Percentiles rank a stretch among this genome's conserved stretches.
Conservation (phyloP, 2,888 invertebrate species). For the Acanthosepion pharaonis region DNA sequence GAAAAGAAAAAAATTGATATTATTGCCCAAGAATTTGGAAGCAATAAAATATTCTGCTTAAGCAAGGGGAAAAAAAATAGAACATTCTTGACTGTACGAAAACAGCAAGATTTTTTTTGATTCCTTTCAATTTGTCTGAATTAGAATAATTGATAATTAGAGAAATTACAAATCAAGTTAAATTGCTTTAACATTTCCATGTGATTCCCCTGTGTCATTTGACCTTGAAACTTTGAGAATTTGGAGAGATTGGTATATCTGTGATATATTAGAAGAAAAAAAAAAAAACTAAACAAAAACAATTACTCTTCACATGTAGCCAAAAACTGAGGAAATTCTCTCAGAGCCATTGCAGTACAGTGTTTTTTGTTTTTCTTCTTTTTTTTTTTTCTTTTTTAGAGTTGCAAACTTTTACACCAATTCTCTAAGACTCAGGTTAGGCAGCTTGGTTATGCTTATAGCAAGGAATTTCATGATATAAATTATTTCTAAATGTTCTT, state of each 20-base stretch:
- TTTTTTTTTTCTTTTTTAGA: neutral
- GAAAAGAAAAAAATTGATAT: neutral
- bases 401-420: constrained; percentile 12
- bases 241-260: neutral
- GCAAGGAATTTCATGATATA: neutral
- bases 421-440: neutral
- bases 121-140: neutral
- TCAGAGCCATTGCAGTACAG: neutral
- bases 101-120: neutral
- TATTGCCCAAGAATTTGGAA: constrained; percentile 20
- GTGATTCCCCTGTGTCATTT: neutral
- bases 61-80: neutral
- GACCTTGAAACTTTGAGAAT: constrained; percentile 33
- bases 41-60: neutral
- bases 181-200: neutral
- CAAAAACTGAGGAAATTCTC: neutral
- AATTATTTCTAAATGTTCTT: neutral
- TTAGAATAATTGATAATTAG: constrained; percentile 9
- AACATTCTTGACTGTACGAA: neutral
- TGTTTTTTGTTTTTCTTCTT: too few relatives aligned
- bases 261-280: neutral
- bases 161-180: neutral
- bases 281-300: neutral
- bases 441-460: neutral
- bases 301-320: neutral